phyloP scores from a whole-genome alignment of 2,113 vertebrate species.

The Malurus alboscapulatus region DNA sequence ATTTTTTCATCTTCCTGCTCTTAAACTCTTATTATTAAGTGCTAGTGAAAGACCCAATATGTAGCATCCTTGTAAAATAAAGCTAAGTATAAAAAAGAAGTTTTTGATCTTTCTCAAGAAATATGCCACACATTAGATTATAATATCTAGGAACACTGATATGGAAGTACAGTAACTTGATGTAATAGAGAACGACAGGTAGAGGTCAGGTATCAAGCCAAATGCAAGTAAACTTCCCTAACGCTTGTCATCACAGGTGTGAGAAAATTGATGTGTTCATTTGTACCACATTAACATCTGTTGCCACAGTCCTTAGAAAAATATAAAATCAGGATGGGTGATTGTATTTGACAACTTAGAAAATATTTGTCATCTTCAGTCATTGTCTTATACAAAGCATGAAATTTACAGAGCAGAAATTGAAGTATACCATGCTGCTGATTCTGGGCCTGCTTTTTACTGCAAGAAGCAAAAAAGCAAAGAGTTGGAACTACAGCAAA shows the following conservation, averaged over 20 bases:
- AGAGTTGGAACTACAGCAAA: neutral
- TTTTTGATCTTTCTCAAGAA: neutral
- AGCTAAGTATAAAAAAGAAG: neutral
- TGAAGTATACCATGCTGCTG: neutral
- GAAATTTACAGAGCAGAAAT: conserved; percentile 27
- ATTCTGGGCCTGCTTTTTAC: neutral
- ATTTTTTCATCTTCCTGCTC: neutral
- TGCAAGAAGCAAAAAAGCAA: neutral
- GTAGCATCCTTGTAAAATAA: neutral
- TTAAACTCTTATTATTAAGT: neutral
- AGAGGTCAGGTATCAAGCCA: conserved; percentile 45
- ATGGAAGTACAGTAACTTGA: neutral
- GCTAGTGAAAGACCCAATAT: neutral
- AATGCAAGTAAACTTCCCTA: conserved; percentile 34
- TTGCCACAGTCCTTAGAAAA: conserved; percentile 40
- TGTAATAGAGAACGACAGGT: conserved; percentile 43
- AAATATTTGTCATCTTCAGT: conserved; percentile 70
- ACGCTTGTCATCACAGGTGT: conserved; percentile 59
- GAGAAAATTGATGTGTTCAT: conserved; percentile 63
- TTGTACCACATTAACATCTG: conserved; percentile 69
- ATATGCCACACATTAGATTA: neutral
- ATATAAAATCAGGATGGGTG: conserved; percentile 2
- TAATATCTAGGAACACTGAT: neutral
- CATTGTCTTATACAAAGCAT: conserved; percentile 40
- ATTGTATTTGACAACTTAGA: conserved; percentile 67